phyloP scores from a whole-genome alignment of 2,113 vertebrate species.

The Alectura lathami region DNA sequence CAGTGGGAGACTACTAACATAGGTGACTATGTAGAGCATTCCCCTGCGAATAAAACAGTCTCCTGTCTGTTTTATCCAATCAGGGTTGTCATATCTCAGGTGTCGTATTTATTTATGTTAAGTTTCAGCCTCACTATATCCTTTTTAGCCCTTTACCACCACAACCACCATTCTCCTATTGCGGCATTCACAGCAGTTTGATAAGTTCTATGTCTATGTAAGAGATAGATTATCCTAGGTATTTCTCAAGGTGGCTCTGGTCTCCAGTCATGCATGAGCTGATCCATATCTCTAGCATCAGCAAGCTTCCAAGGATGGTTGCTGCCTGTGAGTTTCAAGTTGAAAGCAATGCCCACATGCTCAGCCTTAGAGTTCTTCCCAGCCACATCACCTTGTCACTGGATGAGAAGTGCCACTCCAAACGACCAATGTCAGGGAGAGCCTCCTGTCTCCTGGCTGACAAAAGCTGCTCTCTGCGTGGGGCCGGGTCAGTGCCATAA shows the following conservation, averaged over 20 bases:
- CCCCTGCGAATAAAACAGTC: neutral
- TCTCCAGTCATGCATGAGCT: rapidly evolving
- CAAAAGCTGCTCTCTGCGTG: neutral
- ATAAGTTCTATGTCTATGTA: neutral
- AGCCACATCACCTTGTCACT: too few species aligned
- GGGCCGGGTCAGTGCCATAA: neutral
- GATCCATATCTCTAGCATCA: rapidly evolving
- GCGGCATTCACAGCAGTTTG: neutral
- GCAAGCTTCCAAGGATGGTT: neutral
- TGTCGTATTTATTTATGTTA: neutral
- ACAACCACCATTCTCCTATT: neutral
- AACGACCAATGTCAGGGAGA: neutral
- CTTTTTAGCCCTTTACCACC: neutral
- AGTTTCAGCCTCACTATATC: neutral
- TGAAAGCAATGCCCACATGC: neutral
- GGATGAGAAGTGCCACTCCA: neutral
- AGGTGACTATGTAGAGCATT: neutral
- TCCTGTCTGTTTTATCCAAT: neutral
- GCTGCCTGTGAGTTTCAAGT: neutral
- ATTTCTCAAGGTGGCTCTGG: neutral
- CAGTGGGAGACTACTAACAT: neutral
- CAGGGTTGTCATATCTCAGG: neutral
- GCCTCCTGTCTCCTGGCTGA: neutral
- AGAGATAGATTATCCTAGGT: neutral
- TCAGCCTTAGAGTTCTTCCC: neutral